A percentile compares a stretch with the other conserved stretches of the same genome.
Evolutionary conservation across 2,888 invertebrate genomes (phyloP).

Genomic region (Drosophila macrospina): DNA sequence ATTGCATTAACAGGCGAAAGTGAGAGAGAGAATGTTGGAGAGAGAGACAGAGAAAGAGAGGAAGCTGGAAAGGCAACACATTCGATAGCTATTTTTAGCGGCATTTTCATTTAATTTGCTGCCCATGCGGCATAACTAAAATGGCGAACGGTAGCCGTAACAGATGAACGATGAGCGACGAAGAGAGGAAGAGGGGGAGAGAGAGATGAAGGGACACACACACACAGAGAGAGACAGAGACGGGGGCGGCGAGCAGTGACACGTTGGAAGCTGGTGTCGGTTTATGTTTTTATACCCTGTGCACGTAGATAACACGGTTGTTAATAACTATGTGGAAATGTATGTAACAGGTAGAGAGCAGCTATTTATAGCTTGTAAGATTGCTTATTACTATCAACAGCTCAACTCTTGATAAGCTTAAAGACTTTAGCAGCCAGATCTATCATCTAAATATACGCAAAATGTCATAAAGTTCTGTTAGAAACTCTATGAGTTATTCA

Average conservation of each 20-base stretch:
- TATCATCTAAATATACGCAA: too few relatives aligned
- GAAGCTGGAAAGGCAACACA: conserved; percentile 49
- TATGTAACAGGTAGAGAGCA: background rate
- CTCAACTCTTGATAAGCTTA: too few relatives aligned
- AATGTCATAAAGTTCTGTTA: too few relatives aligned
- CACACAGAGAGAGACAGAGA: conserved; percentile 1
- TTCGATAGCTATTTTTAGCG: conserved; percentile 70
- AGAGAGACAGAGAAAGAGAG: background rate
- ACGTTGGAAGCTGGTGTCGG: conserved; percentile 11
- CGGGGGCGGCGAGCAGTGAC: background rate
- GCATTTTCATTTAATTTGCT: conserved; percentile 76
- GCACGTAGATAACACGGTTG: background rate
- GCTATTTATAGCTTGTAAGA: background rate
- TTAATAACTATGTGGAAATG: conserved; percentile 10
- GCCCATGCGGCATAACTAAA: conserved; percentile 75
- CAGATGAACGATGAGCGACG: conserved; percentile 41
- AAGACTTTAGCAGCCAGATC: too few relatives aligned
- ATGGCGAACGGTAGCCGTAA: conserved; percentile 52
- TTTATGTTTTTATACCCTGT: conserved; percentile 38
- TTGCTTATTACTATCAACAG: too few relatives aligned
- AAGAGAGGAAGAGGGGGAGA: too few relatives aligned
- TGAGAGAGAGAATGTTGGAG: background rate
- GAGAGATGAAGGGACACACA: background rate
- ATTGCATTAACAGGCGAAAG: conserved; percentile 56
- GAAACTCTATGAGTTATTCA: too few relatives aligned